Evolutionary conservation across 1,140 invertebrate genomes (phyloP), one percentile per base, ranked within the genome.

Genomic region (Atta texana): DNA sequence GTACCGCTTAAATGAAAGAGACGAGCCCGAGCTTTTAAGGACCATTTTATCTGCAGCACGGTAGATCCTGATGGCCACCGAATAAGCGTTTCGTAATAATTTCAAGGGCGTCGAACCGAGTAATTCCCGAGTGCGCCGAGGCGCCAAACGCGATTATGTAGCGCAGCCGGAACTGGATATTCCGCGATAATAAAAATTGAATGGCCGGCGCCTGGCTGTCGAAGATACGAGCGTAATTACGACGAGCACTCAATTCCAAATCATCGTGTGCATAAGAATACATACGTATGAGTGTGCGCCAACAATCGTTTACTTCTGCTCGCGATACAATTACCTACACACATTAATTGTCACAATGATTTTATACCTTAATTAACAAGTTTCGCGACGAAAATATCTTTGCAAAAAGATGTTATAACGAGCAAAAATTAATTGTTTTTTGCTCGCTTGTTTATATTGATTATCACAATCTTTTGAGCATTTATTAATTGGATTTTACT

Each of bases 141-240:
- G 89, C 90, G 85, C 89, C 71, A 91, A 91, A 91, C 81, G 88
- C 90, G 90, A 91, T 91, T 91, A 91, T 86, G 71, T 89, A 72
- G 80, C 85, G 55, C 75, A 69, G 55, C 66, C 55, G 75, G 68
- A 80, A 76, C 85, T 69, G 90, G 81, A 81, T 91, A 91, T 89
- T 86, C 53, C 39, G 51, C 76, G 89, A 87, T 75, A 88, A 91
- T 91, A 91, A 91, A 91, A 91, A 91, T 89, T 87, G 84, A 87
- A 89, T 88, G 77, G 76, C 68, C 61, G 49, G 61, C 49, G 89
- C 51, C 88, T 91, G 90, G 76, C 75, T 72, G 85, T 63, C 85
- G 78, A 91, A 91, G 90, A 91, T 91, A 91, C 78, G 71, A 77
- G 49, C 66, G 71, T 91, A 91, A 91, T 91, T 91, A 75, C 75